phyloP scores from a whole-genome alignment of 30 jellyfish, hydroid and myxozoan genomes.

The Aurelia sp. region DNA sequence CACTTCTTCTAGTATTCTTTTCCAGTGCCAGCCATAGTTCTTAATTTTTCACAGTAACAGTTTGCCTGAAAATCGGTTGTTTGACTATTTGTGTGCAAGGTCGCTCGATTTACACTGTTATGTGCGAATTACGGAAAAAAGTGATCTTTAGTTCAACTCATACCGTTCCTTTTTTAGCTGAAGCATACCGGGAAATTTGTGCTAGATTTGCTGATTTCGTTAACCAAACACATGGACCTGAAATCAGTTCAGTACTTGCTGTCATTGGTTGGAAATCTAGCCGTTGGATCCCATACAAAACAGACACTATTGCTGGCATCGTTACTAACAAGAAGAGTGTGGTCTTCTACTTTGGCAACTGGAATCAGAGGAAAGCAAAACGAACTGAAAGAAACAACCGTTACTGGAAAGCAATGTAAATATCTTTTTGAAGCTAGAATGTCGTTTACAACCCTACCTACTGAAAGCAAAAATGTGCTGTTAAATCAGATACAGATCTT shows the following conservation, averaged over 20 bases:
- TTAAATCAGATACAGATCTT: no score
- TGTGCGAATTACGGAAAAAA: background rate
- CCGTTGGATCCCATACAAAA: slow-evolving; percentile 85
- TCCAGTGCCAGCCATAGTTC: no score
- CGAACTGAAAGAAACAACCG: slow-evolving; percentile 27
- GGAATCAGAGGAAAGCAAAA: slow-evolving; percentile 56
- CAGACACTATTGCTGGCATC: slow-evolving; percentile 93
- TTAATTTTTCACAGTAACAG: no score
- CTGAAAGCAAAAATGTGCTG: background rate
- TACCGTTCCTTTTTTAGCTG: slow-evolving; percentile 51
- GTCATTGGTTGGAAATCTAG: slow-evolving; percentile 76
- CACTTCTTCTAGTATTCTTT: no score
- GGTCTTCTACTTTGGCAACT: slow-evolving; percentile 85
- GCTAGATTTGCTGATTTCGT: slow-evolving; percentile 83
- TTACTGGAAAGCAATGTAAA: slow-evolving; percentile 30
- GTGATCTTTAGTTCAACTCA: background rate
- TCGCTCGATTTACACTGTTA: background rate
- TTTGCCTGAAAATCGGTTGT: no score
- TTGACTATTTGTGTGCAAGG: no score
- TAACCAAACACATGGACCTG: slow-evolving; percentile 94
- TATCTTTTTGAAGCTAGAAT: no score
- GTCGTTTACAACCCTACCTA: no score
- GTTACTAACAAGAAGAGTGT: slow-evolving; percentile 79
- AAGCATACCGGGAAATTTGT: slow-evolving; percentile 95
- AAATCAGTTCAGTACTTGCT: slow-evolving; percentile 76